Base-by-base conservation (phyloP, 2,888 invertebrate species). In the Drosophila demipolita region DNA sequence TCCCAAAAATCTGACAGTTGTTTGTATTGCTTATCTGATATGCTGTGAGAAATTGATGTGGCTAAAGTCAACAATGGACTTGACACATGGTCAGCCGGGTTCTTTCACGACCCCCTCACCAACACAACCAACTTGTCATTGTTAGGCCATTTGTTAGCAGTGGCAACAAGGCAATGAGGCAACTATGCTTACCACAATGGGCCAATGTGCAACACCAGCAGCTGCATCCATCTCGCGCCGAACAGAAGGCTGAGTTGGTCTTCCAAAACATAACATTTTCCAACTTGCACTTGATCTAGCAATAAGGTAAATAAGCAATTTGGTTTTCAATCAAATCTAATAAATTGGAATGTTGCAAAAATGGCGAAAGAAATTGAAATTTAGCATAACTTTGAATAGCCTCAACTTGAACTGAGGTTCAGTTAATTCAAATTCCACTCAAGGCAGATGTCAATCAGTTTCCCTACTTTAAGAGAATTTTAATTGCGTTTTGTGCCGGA, bases 31-130 rank as follows among this genome's bases (percentile, higher is more conserved):
- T 53, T 32, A 57, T 64, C 55, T 33, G 52, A 3, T 23, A n/a
- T 42, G 38, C 49, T 38, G 55, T 29, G 53, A 38, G 68, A 71
- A 79, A 75, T 79, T 69, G 69, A 73, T 79, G 79, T 68, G 80
- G 33, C 50, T 49, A 71, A 54, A 74, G 75, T 82, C 80, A 80
- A 75, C 80, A 75, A 65, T 53, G 48, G 49, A 33, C 58, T 54
- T 70, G 65, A 80, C 66, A 73, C 61, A 73, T 57, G 68, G 63
- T 66, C 80, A 66, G 45, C 54, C 52, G 9, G 33, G 20, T 7
- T 11, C 29, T 4, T 26, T 12, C 6, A 33, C 9, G 9, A 2
- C 9, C 11, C 29, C 17, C 49, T 6, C 42, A 6, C 3, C 52
- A 1, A 20, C 35, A 20, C 45, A 40, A 35, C 26, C 63, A 68